These are phyloP conservation scores for Brachionus rubens DNA, from an alignment of 1,140 invertebrate genomes.

Conservation along the genomic window DNA sequence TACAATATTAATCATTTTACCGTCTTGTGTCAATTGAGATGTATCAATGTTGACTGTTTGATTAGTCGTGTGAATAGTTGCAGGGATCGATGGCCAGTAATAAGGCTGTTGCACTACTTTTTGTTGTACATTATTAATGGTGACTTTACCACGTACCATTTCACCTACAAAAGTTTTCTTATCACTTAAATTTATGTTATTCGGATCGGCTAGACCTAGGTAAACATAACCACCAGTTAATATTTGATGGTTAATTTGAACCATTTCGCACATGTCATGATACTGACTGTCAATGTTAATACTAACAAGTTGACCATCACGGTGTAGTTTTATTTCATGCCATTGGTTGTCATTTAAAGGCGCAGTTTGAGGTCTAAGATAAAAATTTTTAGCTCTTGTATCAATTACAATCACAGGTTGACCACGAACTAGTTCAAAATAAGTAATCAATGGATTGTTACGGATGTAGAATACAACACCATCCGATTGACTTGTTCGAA, in stretches of 20 bases:
- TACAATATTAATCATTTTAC: constrained; percentile 45
- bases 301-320: constrained; percentile 12
- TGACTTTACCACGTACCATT: constrained; percentile 42
- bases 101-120: constrained; percentile 36
- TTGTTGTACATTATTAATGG: constrained; percentile 44
- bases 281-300: constrained; percentile 38
- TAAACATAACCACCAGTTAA: constrained; percentile 34
- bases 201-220: constrained; percentile 28
- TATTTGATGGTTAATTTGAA: constrained; percentile 1
- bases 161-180: constrained; percentile 33
- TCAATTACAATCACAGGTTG: constrained; percentile 38
- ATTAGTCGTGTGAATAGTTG: constrained; percentile 9
- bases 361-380: constrained; percentile 4
- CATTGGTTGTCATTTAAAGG: constrained; percentile 41
- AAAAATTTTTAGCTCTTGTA: constrained; percentile 21
- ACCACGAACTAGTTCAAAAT: constrained; percentile 26
- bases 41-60: constrained; percentile 45
- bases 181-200: constrained; percentile 38
- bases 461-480: constrained; percentile 27
- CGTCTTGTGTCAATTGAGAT: constrained; percentile 20
- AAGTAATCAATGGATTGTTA: constrained; percentile 20
- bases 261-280: constrained; percentile 39
- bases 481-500: constrained; percentile 25
- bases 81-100: constrained; percentile 23
- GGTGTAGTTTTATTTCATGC: constrained; percentile 42